These are phyloP conservation scores for Eptatretus atami DNA, from an alignment of 2,797 vertebrate genomes.

Conservation along the genomic window DNA sequence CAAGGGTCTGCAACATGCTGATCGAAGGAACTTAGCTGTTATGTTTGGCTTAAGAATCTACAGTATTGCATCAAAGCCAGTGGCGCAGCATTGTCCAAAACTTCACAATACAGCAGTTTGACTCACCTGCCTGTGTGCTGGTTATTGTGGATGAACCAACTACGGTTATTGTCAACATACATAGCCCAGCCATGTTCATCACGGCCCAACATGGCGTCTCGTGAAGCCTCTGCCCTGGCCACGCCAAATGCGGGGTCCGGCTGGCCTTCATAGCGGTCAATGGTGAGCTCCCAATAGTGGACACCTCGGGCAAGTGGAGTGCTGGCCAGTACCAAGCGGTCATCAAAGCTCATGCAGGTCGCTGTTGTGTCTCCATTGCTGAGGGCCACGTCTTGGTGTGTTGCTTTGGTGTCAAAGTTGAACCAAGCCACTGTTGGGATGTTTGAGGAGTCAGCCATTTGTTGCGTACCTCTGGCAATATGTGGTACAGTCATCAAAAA, in stretches of 20 bases:
- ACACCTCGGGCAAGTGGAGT: constrained; percentile 73
- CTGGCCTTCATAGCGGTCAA: constrained; percentile 89
- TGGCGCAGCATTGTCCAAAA: no score
- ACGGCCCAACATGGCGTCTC: constrained; percentile 79
- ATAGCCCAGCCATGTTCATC: constrained; percentile 73
- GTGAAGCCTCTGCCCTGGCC: constrained; percentile 55
- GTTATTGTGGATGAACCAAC: constrained; percentile 67
- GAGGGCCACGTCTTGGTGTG: constrained; percentile 69
- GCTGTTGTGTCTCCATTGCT: constrained; percentile 75
- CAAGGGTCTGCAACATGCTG: no score
- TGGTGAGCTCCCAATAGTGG: constrained; percentile 71
- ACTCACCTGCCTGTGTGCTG: constrained; percentile 44
- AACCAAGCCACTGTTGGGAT: constrained; percentile 60
- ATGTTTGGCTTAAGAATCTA: no score
- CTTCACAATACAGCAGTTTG: no score
- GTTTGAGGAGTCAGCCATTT: no score
- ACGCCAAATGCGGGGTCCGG: constrained; percentile 79
- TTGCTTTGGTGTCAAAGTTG: constrained; percentile 59
- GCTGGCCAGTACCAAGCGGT: constrained; percentile 69
- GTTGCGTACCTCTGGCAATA: no score
- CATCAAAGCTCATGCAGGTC: constrained; percentile 73
- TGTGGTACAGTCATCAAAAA: neutral
- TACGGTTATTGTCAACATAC: constrained; percentile 68
- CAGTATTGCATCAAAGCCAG: no score
- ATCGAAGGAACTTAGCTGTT: neutral